Percentiles rank a stretch among this genome's conserved stretches.
phyloP scores from a whole-genome alignment of 2,797 vertebrate species.

The Champsocephalus esox region DNA sequence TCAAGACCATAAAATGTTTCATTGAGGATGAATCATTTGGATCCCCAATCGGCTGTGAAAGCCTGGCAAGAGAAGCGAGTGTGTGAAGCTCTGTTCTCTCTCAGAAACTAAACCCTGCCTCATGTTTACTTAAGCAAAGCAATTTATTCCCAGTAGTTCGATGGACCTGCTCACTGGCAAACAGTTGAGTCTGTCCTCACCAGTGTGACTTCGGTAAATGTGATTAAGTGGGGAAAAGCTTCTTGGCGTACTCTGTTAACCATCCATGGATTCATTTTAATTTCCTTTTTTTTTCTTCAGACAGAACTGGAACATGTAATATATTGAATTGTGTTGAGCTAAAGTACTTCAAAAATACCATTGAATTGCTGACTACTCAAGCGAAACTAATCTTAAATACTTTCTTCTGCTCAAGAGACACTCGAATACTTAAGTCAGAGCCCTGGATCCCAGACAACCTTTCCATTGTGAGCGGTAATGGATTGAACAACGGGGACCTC shows the following conservation, averaged over 20 bases:
- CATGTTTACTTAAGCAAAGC: background rate
- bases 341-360: conserved; percentile 35
- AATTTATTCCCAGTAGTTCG: conserved; percentile 22
- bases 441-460: background rate
- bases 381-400: conserved; percentile 65
- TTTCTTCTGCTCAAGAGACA: conserved; percentile 38
- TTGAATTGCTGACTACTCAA: conserved; percentile 33
- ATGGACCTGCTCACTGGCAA: conserved; percentile 2
- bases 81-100: background rate
- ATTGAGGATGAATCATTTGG: conserved; percentile 5
- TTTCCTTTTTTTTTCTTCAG: conserved; percentile 16
- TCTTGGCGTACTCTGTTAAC: conserved; percentile 17
- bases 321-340: conserved; percentile 31
- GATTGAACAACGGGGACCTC: conserved; percentile 3
- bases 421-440: background rate
- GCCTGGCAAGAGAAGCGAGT: background rate
- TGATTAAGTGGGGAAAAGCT: conserved; percentile 16
- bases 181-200: background rate
- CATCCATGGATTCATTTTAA: conserved; percentile 32
- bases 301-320: conserved; percentile 2
- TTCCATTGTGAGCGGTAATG: conserved; percentile 32
- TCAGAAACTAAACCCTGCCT: conserved; percentile 3
- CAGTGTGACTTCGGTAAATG: background rate
- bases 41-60: background rate
- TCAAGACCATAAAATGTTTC: background rate